Evolutionary conservation across 2,113 vertebrate species (phyloP), one percentile per base, ranked within the genome.

Genomic region (Engystomops pustulosus): DNA sequence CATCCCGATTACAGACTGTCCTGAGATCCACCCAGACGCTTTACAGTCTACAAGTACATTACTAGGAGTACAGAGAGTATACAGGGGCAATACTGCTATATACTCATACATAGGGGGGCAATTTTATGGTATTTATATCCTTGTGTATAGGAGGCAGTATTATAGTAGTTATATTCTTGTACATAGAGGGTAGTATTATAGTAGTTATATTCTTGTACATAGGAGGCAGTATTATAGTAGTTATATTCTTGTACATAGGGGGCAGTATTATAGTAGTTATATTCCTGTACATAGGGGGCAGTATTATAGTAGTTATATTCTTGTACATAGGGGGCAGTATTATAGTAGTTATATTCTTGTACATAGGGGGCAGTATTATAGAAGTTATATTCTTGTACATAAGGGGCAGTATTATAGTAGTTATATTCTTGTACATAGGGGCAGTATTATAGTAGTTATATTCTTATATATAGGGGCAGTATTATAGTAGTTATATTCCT

Each of bases 131-230:
- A 12, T 2, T 7, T 45, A 45, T 45, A 45, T 45, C 14, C 2
- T 45, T 45, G 44, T 45, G 14, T 12, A 45, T 45, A 45, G 44
- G 44, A 45, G 44, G n/a, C 1, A 45, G 44, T 2, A 45, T 45
- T 45, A 45, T 45, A 45, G 44, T 45, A 45, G 44, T 45, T 45
- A 27, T 60, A 60, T 60, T 27, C 58, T 27, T 27, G 58, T 60
- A 27, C 10, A 60, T 60, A 27, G 58, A 12, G 15, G 44, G 58
- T 20, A 62, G 58, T 62, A 62, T 62, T 62, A 62, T 62, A 62
- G 58, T 14, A 62, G 58, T 62, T 62, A 65, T 65, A 65, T 65
- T 65, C 60, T 65, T 18, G 60, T 65, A 65, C 6, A 65, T 32
- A 65, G 60, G 60, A 3, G 47, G 58, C 25, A 62, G 58, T 62